Percentiles rank a stretch among this genome's conserved stretches.
These are phyloP conservation scores for Melanargia galathea DNA, from an alignment of 2,888 invertebrate genomes.

Conservation along the genomic window DNA sequence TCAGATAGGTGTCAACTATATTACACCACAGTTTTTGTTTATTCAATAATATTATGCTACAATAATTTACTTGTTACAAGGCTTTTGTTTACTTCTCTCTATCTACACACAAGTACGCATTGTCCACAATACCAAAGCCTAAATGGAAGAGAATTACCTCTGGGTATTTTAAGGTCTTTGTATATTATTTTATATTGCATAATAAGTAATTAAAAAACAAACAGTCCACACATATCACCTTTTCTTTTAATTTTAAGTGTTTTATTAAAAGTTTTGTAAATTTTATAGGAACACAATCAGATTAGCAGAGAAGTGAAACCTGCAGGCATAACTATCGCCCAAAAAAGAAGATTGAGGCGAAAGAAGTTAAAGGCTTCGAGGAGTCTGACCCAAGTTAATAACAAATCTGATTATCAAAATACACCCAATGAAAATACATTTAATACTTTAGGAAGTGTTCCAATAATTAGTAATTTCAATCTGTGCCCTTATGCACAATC, in stretches of 20 bases:
- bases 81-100: too few species aligned
- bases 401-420: conserved; percentile 15
- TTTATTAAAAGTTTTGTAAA: neutral
- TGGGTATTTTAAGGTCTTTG: too few species aligned
- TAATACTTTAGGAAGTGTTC: conserved; percentile 7
- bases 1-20: too few species aligned
- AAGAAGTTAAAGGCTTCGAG: conserved; percentile 52
- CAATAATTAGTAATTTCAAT: neutral
- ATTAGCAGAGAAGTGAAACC: conserved; percentile 25
- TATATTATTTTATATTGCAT: too few species aligned
- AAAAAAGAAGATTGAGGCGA: conserved; percentile 59
- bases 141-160: too few species aligned
- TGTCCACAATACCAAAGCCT: too few species aligned
- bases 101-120: too few species aligned
- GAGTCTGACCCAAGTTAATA: conserved; percentile 25
- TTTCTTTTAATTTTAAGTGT: neutral
- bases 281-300: conserved; percentile 25
- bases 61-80: too few species aligned
- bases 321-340: conserved; percentile 43
- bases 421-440: neutral
- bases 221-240: too few species aligned
- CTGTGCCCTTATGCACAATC: neutral
- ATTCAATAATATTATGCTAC: too few species aligned
- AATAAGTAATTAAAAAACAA: neutral
- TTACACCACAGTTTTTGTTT: too few species aligned